These are phyloP conservation scores for Caenorhabditis imperialis DNA, from an alignment of 2,888 invertebrate genomes.

Conservation along the genomic window DNA sequence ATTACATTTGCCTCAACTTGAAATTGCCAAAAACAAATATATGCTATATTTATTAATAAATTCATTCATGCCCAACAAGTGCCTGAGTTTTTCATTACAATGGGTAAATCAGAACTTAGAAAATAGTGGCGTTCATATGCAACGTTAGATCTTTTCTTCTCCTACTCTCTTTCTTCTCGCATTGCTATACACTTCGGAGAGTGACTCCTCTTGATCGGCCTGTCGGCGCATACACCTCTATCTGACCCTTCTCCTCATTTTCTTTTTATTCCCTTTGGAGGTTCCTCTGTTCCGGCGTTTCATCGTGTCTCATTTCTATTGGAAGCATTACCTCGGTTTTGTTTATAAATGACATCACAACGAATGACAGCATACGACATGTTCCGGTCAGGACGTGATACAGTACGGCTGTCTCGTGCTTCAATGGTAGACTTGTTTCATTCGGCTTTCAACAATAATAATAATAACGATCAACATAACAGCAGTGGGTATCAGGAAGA, in stretches of 20 bases:
- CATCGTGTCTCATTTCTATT: slow-evolving; percentile 1
- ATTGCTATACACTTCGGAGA: background rate
- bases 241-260: slow-evolving; percentile 20
- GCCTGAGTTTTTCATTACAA: no score
- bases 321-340: slow-evolving; percentile 1
- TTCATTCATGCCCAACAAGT: no score
- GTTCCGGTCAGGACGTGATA: slow-evolving; percentile 53
- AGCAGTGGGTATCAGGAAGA: slow-evolving; percentile 31
- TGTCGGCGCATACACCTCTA: slow-evolving; percentile 20
- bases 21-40: no score
- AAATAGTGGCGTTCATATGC: no score
- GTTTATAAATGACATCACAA: slow-evolving; percentile 7
- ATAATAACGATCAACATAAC: slow-evolving; percentile 34
- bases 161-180: background rate
- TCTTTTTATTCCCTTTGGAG: slow-evolving; percentile 17
- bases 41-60: no score
- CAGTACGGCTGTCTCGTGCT: slow-evolving; percentile 47
- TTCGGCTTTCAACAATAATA: slow-evolving; percentile 35
- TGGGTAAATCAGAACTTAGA: no score
- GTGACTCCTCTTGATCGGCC: slow-evolving; percentile 22
- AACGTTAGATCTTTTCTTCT: no score
- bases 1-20: no score
- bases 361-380: slow-evolving; percentile 44
- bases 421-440: slow-evolving; percentile 56
- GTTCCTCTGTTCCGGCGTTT: slow-evolving; percentile 14